A percentile compares a stretch with the other conserved stretches of the same genome.
Evolutionary conservation across 2,888 invertebrate species (phyloP).

Genomic region (Troglohyphantes excavatus): DNA sequence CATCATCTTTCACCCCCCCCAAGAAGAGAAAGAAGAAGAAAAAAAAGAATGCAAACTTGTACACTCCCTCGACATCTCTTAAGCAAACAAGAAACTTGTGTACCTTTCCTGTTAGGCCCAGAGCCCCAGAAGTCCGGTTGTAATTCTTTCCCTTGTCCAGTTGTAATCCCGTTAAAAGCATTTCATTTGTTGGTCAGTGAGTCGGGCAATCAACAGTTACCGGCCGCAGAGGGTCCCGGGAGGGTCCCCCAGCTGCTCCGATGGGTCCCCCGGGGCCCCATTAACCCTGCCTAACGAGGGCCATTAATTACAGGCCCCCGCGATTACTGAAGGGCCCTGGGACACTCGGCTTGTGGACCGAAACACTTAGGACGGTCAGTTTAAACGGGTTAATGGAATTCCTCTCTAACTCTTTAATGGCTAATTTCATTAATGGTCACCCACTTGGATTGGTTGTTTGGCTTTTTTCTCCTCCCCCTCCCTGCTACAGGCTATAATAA

Average conservation of each 20-base stretch:
- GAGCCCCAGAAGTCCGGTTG: constrained; percentile 61
- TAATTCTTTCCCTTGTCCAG: constrained; percentile 71
- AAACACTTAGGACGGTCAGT: constrained; percentile 74
- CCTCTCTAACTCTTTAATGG: constrained; percentile 78
- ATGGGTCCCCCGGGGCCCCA: constrained; percentile 71
- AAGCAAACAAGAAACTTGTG: constrained; percentile 76
- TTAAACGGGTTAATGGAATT: constrained; percentile 79
- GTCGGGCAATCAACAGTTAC: constrained; percentile 78
- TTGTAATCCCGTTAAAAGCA: constrained; percentile 79
- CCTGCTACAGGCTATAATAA: not conserved
- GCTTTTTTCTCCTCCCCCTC: not conserved
- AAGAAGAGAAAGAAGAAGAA: constrained; percentile 1
- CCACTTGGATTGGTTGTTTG: constrained; percentile 66
- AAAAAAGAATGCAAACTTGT: constrained; percentile 57
- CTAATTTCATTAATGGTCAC: constrained; percentile 78
- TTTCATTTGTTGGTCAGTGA: constrained; percentile 79
- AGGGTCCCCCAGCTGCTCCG: constrained; percentile 60
- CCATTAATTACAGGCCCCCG: constrained; percentile 78
- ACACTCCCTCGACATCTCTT: constrained; percentile 42
- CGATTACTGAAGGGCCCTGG: constrained; percentile 73
- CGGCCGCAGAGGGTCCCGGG: constrained; percentile 73
- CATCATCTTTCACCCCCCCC: not conserved
- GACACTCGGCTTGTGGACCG: constrained; percentile 75
- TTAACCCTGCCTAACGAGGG: constrained; percentile 77
- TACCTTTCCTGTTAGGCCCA: constrained; percentile 46